phyloP scores from a whole-genome alignment of 2,113 vertebrate species.

The Anser cygnoides region DNA sequence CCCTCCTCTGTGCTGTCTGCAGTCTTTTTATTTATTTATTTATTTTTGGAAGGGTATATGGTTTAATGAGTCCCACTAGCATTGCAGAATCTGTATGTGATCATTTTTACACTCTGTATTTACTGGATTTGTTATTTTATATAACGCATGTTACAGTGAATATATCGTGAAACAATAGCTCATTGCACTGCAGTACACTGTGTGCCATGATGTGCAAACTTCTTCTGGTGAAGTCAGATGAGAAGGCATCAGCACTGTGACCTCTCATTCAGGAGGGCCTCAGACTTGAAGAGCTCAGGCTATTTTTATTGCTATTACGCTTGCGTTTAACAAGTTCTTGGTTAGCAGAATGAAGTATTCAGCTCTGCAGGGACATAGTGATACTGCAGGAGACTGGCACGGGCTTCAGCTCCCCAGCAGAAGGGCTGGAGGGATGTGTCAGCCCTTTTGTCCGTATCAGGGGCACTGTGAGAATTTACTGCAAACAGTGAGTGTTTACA shows the following conservation, averaged over 20 bases:
- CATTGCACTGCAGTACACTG: fast-evolving
- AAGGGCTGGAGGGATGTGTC: not conserved
- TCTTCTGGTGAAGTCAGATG: not conserved
- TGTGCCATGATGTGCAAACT: not conserved
- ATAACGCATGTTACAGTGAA: not conserved
- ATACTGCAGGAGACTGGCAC: not conserved
- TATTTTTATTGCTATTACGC: not conserved
- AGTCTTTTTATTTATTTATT: not conserved
- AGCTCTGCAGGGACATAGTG: not conserved
- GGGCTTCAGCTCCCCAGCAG: not conserved
- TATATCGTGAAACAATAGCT: fast-evolving
- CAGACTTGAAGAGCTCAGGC: not conserved
- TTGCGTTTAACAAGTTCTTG: not conserved
- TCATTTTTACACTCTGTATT: not conserved
- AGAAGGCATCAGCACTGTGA: not conserved
- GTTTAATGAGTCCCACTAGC: not conserved
- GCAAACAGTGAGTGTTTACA: not conserved
- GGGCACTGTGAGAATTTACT: not conserved
- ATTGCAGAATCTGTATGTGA: not conserved
- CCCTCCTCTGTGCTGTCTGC: not conserved
- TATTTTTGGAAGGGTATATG: not conserved
- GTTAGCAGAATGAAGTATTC: not conserved
- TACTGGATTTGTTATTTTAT: not conserved
- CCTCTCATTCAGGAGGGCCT: not conserved
- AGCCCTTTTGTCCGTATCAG: not conserved